Base-by-base conservation (phyloP, 92 coral and sea anemone genomes). In the Zoanthus sociatus region DNA sequence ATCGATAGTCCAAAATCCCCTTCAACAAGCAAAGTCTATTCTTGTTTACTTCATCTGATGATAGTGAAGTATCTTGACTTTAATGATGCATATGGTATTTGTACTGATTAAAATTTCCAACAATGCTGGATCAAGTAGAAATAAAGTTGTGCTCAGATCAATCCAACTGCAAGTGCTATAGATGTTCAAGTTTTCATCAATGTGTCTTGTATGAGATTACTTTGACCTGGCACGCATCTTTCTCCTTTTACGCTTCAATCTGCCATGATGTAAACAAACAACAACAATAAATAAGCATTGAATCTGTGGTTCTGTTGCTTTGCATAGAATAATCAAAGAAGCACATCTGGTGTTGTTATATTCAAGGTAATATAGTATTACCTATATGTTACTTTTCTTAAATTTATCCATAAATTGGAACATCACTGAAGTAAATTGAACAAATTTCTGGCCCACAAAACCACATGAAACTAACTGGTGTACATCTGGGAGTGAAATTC, bases 141-240 rank as follows among this genome's bases (percentile, higher is more conserved):
- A 64, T 42, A 74, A 81, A 81, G 85, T 10, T 66, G 58, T 81
- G 76, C 32, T 68, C 75, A 81, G 85, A 18, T 81, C 85, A 81
- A 46, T 81, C 61, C 85, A 67, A 66, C 44, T 79, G 84, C 73
- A 79, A 69, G 14, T 64, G 74, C 55, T 55, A 63, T 44, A 20
- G 84, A 26, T n/a, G 44, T 79, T 79, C 73, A 79, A 61, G 73
- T 64, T 60, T 79, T 64, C 84, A 79, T 11, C 18, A 79, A 79
- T 61, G 55, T 79, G 84, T 79, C 84, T 48, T 42, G 83, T 67
- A 30, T 63, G 20, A 15, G 42, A 37, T 78, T 95, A 95, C 94
- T 94, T 95, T 2, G 98, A 95, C 82, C 98, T 95, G 73, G 95
- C 95, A 73, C 98, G 96, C 98, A 95, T 95, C 94, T 95, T 95